Evolutionary conservation across 2,888 invertebrate species (phyloP).

Genomic region (Meghimatium bilineatum): DNA sequence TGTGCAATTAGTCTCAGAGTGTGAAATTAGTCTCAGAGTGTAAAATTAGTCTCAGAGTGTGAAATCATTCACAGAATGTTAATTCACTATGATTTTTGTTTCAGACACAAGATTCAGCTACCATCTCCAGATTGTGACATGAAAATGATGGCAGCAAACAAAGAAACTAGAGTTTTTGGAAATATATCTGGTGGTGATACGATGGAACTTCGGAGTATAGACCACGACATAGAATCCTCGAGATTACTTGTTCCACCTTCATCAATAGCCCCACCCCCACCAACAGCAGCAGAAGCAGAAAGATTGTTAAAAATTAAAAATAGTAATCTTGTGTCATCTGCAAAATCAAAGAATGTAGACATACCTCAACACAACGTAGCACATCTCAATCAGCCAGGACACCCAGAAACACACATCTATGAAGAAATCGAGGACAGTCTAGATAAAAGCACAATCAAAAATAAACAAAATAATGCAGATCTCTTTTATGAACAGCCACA

Average conservation of each 20-base stretch:
- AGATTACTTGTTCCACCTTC: background rate
- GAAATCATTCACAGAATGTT: no score
- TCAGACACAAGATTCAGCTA: background rate
- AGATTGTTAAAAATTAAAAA: slow-evolving; percentile 2
- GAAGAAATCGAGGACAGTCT: background rate
- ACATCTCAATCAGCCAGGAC: background rate
- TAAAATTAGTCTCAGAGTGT: no score
- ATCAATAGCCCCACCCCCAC: background rate
- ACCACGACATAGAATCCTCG: background rate
- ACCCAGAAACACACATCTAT: background rate
- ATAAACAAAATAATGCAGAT: background rate
- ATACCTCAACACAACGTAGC: background rate
- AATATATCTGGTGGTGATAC: background rate
- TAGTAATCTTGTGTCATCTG: background rate
- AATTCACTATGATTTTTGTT: background rate
- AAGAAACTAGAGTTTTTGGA: background rate
- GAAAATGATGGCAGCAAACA: background rate
- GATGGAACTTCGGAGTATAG: background rate
- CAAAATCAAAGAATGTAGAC: background rate
- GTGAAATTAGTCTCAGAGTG: no score
- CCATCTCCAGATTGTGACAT: background rate
- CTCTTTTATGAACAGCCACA: background rate
- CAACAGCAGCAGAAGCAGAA: slow-evolving; percentile 13
- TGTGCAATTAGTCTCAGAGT: no score
- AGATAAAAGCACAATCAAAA: background rate